Evolutionary conservation across 2,113 vertebrate genomes (phyloP), one percentile per base, ranked within the genome.

Genomic region (Dasyornis broadbenti): DNA sequence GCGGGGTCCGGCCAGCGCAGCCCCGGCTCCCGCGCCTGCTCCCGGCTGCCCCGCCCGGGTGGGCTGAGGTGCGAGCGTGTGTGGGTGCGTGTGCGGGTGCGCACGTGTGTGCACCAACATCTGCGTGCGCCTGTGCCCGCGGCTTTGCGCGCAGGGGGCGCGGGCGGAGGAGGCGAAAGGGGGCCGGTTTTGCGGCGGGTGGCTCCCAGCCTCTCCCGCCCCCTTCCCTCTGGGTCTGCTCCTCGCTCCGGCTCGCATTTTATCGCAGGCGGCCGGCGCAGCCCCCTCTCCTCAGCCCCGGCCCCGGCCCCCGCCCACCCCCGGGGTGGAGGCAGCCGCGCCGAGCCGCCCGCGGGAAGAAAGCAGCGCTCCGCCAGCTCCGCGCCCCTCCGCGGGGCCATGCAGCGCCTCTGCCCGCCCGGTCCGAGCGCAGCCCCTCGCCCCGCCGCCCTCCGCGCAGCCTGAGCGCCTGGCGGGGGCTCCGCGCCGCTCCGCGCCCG

Each of bases 141-240:
- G 59, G 85, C 4, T 37, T 56, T 84, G 75, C 79, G 82, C 56
- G 85, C 86, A 82, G 82, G 70, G 85, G 81, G 78, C 77, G 86
- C 73, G 84, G 92, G 81, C 69, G 79, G 91, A 73, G 89, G 86
- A 95, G 86, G 89, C 85, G 86, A 89, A 93, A 92, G 78, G 90
- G 89, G 86, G 94, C 92, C 88, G 90, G 92, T 94, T 86, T 83
- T 92, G 89, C 86, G 6, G 91, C 89, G 94, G 79, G 83, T 87
- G 91, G 88, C 75, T 93, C 89, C 75, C 65, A 68, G 75, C 83
- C 91, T 88, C 94, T 89, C 93, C 85, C 88, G 93, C 95, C 95
- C 91, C 95, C 66, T 94, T 95, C 82, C 90, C 95, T 90, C 95
- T 91, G 94, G 95, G 85, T 85, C 65, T 4, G 84, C 92, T 89